Evolutionary conservation across 2,888 invertebrate genomes (phyloP).

Genomic region (Drosophila limbata): DNA sequence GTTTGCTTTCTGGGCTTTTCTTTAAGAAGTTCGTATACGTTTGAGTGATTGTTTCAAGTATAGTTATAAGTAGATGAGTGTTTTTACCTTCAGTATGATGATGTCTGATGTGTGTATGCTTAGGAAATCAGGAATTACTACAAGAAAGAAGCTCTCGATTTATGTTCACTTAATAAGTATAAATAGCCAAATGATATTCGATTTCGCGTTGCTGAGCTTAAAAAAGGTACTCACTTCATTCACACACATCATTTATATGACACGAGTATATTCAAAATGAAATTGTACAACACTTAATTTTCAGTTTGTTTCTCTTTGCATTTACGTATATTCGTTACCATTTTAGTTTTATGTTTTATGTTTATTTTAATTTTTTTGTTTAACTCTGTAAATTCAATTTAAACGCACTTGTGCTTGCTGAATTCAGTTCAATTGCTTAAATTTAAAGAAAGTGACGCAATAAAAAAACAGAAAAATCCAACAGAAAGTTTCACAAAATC

Average conservation of each 20-base stretch:
- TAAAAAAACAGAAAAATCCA: neutral
- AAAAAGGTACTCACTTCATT: conserved; percentile 51
- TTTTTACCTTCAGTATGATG: conserved; percentile 9
- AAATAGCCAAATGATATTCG: conserved; percentile 36
- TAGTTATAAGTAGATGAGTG: conserved; percentile 56
- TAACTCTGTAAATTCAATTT: conserved; percentile 80
- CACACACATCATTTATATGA: conserved; percentile 18
- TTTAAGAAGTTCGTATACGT: conserved; percentile 83
- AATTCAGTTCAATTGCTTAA: conserved; percentile 74
- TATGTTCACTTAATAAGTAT: conserved; percentile 20
- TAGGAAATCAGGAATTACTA: conserved; percentile 45
- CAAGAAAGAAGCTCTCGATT: conserved; percentile 63
- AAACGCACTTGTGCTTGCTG: conserved; percentile 62
- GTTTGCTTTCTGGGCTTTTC: conserved; percentile 52
- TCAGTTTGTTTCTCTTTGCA: conserved; percentile 75
- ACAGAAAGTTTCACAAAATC: neutral
- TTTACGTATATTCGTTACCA: conserved; percentile 83
- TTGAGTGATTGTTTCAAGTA: conserved; percentile 80
- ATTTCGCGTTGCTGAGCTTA: conserved; percentile 32
- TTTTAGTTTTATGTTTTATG: conserved; percentile 50
- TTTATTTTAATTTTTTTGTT: conserved; percentile 37
- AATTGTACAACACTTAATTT: conserved; percentile 65
- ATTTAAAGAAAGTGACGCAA: conserved; percentile 24
- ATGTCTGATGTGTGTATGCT: conserved; percentile 35
- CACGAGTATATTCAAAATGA: conserved; percentile 22